Evolutionary conservation across 2,113 vertebrate species (phyloP).

Genomic region (Centropristis striata): DNA sequence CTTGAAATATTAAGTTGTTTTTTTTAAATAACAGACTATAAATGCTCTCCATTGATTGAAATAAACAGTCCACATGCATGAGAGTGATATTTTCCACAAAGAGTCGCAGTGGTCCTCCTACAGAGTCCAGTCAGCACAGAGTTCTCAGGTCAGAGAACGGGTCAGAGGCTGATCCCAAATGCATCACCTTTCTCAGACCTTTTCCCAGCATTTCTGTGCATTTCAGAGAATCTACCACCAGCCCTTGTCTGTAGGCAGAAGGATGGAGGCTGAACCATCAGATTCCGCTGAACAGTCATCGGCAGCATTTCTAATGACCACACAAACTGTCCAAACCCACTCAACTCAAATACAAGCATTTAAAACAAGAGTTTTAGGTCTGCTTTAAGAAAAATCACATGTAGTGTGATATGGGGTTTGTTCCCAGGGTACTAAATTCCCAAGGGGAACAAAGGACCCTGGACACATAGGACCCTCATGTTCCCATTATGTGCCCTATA

Average conservation of each 20-base stretch:
- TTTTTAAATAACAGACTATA: background rate
- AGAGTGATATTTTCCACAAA: constrained; percentile 51
- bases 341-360: too few species aligned
- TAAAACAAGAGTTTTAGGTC: background rate
- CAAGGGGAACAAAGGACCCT: too few species aligned
- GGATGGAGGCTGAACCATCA: background rate
- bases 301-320: too few species aligned
- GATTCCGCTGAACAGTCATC: constrained; percentile 2
- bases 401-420: background rate
- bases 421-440: too few species aligned
- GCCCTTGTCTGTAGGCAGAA: background rate
- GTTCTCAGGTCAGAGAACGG: constrained; percentile 17
- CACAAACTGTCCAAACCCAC: too few species aligned
- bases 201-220: constrained; percentile 1
- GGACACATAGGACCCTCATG: too few species aligned
- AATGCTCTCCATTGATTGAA: background rate
- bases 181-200: constrained; percentile 48
- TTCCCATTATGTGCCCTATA: too few species aligned
- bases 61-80: constrained; percentile 11
- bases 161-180: constrained; percentile 19
- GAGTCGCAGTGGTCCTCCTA: constrained; percentile 4
- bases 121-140: background rate
- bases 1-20: background rate
- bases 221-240: background rate
- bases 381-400: background rate